Base-by-base conservation (phyloP, 1,140 invertebrate genomes). In the Drosophila insularis region DNA sequence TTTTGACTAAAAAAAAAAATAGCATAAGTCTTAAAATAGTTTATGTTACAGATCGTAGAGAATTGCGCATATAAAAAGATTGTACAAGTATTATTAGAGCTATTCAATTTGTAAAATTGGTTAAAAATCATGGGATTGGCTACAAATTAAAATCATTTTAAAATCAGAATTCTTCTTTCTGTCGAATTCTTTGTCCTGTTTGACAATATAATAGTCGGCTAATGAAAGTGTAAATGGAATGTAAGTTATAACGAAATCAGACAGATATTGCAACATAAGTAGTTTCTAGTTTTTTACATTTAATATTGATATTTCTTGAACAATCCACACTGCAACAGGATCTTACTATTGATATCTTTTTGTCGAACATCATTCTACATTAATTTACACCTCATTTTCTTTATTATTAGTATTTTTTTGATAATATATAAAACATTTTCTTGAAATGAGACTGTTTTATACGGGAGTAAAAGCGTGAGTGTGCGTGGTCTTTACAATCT, bases 401-500 rank as follows among this genome's bases (percentile, higher is more conserved):
- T 27, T 27, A 27, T 19, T 56, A 32, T 19, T 17, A n/a, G 17
- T 50, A 3, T 58, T 13, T 58, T 19, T 8, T 17, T n/a, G 10
- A 13, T 37, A 37, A 56, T 14, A 56, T 14, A 31, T 50, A 50
- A 19, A 27, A 32, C 1, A n/a, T 58, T 37, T 58, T 31, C 7
- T 19, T 13, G 10, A 58, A 23, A 11, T 8, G 14, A 27, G 32
- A 37, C 55, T 35, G n/a, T 55, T n/a, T 37, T 8, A 8, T 17
- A 35, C 19, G 27, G 27, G n/a, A 31, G 27, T 58, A 35, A 17
- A 58, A 17, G 54, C n/a, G 61, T 58, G 64, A 50, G 21, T 67
- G 69, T 7, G 32, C 31, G 40, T 39, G 58, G 37, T 43, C 39
- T 68, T 61, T 63, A 68, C 55, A 58, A 68, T 40, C 19, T 76